Evolutionary conservation across 2,113 vertebrate species (phyloP).

Genomic region (Marcusenius ussheri): DNA sequence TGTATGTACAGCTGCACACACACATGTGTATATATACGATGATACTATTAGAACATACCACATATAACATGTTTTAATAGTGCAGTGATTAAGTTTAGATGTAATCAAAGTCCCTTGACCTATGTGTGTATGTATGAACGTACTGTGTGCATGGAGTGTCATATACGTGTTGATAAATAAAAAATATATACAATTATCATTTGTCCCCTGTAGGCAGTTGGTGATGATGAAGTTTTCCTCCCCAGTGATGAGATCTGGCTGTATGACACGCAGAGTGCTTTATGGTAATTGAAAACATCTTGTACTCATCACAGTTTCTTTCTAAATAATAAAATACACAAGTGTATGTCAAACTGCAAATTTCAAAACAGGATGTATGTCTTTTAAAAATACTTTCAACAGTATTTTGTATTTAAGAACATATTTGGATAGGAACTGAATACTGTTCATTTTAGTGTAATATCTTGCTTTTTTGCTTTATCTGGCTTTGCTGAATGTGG

Average conservation of each 20-base stretch:
- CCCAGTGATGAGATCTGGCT: conserved; percentile 88
- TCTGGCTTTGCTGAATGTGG: neutral
- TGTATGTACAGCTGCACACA: neutral
- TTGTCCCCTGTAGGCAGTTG: conserved; percentile 68
- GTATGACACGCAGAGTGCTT: conserved; percentile 77
- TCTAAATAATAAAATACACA: neutral
- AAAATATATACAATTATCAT: neutral
- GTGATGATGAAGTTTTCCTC: conserved; percentile 83
- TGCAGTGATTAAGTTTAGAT: neutral
- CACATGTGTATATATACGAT: neutral
- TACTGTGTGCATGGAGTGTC: neutral
- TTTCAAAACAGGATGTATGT: neutral
- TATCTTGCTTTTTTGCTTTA: neutral
- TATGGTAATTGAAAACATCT: conserved; percentile 66
- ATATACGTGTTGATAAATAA: neutral
- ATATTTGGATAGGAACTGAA: neutral
- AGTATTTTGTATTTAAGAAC: neutral
- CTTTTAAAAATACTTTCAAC: neutral
- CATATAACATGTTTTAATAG: neutral
- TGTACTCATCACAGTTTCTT: neutral
- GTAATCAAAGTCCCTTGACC: neutral
- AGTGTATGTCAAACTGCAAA: neutral
- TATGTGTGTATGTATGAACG: neutral
- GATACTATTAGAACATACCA: neutral
- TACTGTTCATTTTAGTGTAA: neutral